Base-by-base conservation (phyloP, 2,797 vertebrate species). In the Hemibagrus guttatus region DNA sequence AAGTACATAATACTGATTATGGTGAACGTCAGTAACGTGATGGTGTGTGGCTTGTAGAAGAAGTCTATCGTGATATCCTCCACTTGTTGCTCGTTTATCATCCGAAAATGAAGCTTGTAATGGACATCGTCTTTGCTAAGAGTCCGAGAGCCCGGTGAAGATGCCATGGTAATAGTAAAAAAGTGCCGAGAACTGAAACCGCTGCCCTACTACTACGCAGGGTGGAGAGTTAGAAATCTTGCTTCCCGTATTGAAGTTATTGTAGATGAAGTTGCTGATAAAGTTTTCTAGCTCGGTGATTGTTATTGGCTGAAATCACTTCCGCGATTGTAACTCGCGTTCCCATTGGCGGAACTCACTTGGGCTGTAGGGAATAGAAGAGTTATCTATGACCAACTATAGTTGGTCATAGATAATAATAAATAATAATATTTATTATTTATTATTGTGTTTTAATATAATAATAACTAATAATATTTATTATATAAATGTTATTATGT, bases 41-140 rank as follows among this genome's bases (percentile, higher is more conserved):
- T 98, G 78, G 97, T 99, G 94, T 98, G 98, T 0, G 97, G 96
- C 78, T 97, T 97, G 92, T 99, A 99, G 94, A 99, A 99, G 91
- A 98, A 97, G 76, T 98, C 97, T 39, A 98, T 92, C 81, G 96
- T 96, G 93, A 99, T 99, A 84, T 99, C 97, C 87, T 98, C 97
- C 95, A 99, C 98, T 95, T 98, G 97, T 96, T 99, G 98, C 93
- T 99, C 97, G 91, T 99, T 99, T 93, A 99, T 98, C 97, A 96
- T 97, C 91, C 97, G 95, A 94, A 99, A 99, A 92, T 98, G 97
- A 92, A 97, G 92, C 39, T 93, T 96, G 83, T 97, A 96, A 89
- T 96, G 96, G 66, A 95, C 93, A 52, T 97, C 96, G 85, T 98
- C 95, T 90, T 96, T 97, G 87, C 94, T 96, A 12, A 95, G 91